Evolutionary conservation across 2,888 invertebrate species (phyloP).

Genomic region (Uropetala carovei): DNA sequence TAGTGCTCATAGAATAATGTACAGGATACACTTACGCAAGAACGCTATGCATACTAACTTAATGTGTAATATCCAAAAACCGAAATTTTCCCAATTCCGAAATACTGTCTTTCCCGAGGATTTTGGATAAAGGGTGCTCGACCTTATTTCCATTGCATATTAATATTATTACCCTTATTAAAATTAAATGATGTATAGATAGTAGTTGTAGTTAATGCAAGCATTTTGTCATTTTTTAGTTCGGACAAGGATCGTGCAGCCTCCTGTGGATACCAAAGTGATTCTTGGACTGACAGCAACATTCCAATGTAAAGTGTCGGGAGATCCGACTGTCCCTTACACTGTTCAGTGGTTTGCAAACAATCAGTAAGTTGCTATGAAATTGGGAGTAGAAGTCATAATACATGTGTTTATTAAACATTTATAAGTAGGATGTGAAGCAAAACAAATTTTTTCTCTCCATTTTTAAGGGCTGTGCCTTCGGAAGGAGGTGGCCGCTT

Average conservation of each 20-base stretch:
- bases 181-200: no score
- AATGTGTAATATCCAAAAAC: no score
- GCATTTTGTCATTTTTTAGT: constrained; percentile 78
- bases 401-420: no score
- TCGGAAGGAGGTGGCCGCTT: constrained; percentile 83
- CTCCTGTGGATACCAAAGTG: constrained; percentile 94
- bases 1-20: no score
- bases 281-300: constrained; percentile 95
- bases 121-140: no score
- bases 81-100: no score
- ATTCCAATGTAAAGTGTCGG: constrained; percentile 95
- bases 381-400: no score
- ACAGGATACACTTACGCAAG: no score
- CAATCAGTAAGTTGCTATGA: constrained; percentile 81
- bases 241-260: constrained; percentile 94
- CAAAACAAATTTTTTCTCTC: constrained; percentile 44
- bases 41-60: no score
- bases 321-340: constrained; percentile 91
- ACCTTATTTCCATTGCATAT: not conserved
- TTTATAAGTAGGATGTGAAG: not conserved
- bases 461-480: constrained; percentile 77
- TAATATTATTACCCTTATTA: not conserved
- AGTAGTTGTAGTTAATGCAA: not conserved
- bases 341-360: constrained; percentile 94
- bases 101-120: no score